Evolutionary conservation across 2,888 invertebrate species (phyloP).

Genomic region (Tinea semifulvella): DNA sequence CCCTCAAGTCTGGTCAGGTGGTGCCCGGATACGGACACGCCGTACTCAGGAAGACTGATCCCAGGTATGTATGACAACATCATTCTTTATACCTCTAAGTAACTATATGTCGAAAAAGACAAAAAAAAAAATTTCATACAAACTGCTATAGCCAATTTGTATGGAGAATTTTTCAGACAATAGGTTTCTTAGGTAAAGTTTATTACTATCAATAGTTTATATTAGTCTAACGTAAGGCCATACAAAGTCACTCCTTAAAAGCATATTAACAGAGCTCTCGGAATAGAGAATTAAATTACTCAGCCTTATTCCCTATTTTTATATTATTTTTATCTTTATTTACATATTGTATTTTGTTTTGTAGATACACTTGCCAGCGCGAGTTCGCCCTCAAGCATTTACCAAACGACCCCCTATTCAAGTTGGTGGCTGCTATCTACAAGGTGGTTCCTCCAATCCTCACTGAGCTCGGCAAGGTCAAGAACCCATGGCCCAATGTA

Average conservation of each 20-base stretch:
- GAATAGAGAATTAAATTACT: too few relatives aligned
- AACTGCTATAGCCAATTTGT: too few relatives aligned
- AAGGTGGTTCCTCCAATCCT: conserved; percentile 93
- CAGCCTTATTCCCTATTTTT: not conserved
- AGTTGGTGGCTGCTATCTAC: conserved; percentile 89
- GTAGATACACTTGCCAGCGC: conserved; percentile 86
- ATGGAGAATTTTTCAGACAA: too few relatives aligned
- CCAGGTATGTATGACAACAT: conserved; percentile 44
- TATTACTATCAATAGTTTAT: too few relatives aligned
- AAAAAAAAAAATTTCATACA: too few relatives aligned
- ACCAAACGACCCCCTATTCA: conserved; percentile 91
- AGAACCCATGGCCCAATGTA: conserved; percentile 99
- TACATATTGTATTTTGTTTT: conserved; percentile 4
- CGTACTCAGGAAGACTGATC: conserved; percentile 95
- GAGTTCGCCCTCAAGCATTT: conserved; percentile 94
- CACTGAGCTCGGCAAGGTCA: conserved; percentile 92
- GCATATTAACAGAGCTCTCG: too few relatives aligned
- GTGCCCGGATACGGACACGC: conserved; percentile 98
- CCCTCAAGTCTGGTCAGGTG: conserved; percentile 94
- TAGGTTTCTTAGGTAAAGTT: too few relatives aligned
- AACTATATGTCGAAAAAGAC: too few relatives aligned
- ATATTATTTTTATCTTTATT: not conserved
- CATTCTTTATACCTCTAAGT: too few relatives aligned
- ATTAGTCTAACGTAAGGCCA: too few relatives aligned
- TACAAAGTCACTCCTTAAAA: too few relatives aligned